phyloP scores from a whole-genome alignment of 2,888 invertebrate species.

The Dioctria linearis region DNA sequence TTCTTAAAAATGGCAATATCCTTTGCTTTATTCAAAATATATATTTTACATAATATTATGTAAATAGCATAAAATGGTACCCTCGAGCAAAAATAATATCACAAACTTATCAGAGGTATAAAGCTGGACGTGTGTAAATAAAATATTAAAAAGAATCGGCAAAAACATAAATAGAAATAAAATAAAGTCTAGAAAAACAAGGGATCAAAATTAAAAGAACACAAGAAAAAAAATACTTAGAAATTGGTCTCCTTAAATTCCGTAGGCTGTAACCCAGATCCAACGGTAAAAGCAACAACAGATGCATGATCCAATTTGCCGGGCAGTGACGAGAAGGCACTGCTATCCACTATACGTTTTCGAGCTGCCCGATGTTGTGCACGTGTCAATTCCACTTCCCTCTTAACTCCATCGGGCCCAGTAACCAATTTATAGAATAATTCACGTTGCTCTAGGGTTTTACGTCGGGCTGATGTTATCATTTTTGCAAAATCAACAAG shows the following conservation, averaged over 20 bases:
- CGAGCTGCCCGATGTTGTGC: constrained; percentile 79
- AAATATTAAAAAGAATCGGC: constrained; percentile 15
- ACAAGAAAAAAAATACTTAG: constrained; percentile 58
- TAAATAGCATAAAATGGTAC: constrained; percentile 28
- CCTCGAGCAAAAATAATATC: constrained; percentile 35
- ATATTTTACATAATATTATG: constrained; percentile 5
- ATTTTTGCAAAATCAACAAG: constrained; percentile 84
- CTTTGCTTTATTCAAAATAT: constrained; percentile 43
- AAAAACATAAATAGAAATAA: constrained; percentile 9
- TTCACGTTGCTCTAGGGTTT: constrained; percentile 86
- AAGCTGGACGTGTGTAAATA: constrained; percentile 34
- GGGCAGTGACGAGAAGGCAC: constrained; percentile 79
- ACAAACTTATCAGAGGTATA: constrained; percentile 25
- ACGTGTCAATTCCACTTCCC: constrained; percentile 74
- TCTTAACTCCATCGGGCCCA: constrained; percentile 72
- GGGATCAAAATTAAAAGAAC: background rate
- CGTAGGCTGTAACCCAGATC: constrained; percentile 69
- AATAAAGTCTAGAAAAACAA: constrained; percentile 4
- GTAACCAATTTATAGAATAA: constrained; percentile 78
- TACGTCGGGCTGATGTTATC: constrained; percentile 86
- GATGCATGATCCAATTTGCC: constrained; percentile 93
- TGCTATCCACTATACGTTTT: constrained; percentile 81
- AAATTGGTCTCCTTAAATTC: constrained; percentile 70
- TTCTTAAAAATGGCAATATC: constrained; percentile 39
- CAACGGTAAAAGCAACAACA: constrained; percentile 85